Percentiles rank a stretch among this genome's conserved stretches.
phyloP scores from a whole-genome alignment of 2,797 vertebrate genomes.

The Sebastes iracundus region DNA sequence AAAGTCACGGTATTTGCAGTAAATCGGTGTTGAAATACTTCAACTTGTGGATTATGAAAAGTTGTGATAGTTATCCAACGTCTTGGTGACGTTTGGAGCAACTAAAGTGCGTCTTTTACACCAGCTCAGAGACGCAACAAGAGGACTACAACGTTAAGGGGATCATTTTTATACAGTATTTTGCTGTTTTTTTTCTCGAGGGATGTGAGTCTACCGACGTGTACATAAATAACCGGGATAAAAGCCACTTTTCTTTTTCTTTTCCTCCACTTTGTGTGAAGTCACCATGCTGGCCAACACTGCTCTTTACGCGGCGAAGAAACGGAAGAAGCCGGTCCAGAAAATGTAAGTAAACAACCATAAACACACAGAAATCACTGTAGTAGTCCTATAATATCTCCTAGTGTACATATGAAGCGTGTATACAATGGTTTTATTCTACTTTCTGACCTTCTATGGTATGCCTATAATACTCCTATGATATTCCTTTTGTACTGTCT shows the following conservation, averaged over 20 bases:
- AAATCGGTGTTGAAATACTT: not conserved
- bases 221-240: not conserved
- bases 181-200: not conserved
- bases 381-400: accelerated
- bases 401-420: accelerated
- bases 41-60: not conserved
- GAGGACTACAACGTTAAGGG: not conserved
- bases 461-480: not conserved
- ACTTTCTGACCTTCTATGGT: not conserved
- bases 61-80: not conserved
- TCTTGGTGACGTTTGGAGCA: not conserved
- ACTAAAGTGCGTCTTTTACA: not conserved
- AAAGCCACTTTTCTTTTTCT: not conserved
- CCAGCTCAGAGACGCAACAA: not conserved
- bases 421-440: not conserved
- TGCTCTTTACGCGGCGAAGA: constrained; percentile 82
- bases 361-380: not conserved
- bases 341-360: constrained; percentile 79
- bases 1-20: constrained; percentile 10
- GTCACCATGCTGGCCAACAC: constrained; percentile 72
- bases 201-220: not conserved
- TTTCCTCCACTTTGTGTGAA: not conserved
- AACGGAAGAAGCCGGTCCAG: constrained; percentile 86
- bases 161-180: not conserved
- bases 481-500: not conserved